Percentiles rank a stretch among this genome's conserved stretches.
These are phyloP conservation scores for Dipodomys spectabilis DNA, from an alignment of 2,113 vertebrate genomes.

Conservation along the genomic window DNA sequence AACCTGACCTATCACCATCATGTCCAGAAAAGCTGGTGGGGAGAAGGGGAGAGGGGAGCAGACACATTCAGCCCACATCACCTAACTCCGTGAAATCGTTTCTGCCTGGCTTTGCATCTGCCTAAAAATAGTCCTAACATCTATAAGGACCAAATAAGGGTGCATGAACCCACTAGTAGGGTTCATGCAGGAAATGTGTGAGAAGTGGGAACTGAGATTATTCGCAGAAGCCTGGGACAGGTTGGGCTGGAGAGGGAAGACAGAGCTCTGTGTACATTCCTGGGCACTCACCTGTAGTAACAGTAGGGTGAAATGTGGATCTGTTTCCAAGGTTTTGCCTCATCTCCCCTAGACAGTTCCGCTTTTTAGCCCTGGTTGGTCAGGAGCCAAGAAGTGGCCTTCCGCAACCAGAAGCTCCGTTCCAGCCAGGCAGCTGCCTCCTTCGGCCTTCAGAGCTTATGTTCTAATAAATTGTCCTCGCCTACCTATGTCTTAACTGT, in stretches of 20 bases:
- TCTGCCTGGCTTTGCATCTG: not conserved
- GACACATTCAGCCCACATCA: not conserved
- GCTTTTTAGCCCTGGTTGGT: not conserved
- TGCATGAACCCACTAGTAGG: not conserved
- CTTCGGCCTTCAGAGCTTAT: not conserved
- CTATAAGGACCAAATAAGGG: not conserved
- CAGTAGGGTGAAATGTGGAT: no score
- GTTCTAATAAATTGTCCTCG: not conserved
- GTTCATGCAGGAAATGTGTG: not conserved
- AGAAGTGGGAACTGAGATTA: not conserved
- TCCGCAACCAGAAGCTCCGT: not conserved
- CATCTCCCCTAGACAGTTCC: not conserved
- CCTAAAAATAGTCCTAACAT: not conserved
- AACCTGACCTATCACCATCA: conserved; percentile 57
- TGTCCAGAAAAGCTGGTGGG: conserved; percentile 17
- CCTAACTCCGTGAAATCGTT: not conserved
- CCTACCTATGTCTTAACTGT: not conserved
- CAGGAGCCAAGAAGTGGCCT: conserved; percentile 12
- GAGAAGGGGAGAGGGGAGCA: not conserved
- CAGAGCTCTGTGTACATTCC: not conserved
- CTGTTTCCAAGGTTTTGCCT: not conserved
- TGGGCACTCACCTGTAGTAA: not conserved
- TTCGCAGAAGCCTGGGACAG: not conserved
- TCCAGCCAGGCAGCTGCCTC: not conserved
- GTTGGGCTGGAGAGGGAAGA: not conserved